These are phyloP conservation scores for Cactoblastis cactorum DNA, from an alignment of 2,888 invertebrate species.

Conservation along the genomic window DNA sequence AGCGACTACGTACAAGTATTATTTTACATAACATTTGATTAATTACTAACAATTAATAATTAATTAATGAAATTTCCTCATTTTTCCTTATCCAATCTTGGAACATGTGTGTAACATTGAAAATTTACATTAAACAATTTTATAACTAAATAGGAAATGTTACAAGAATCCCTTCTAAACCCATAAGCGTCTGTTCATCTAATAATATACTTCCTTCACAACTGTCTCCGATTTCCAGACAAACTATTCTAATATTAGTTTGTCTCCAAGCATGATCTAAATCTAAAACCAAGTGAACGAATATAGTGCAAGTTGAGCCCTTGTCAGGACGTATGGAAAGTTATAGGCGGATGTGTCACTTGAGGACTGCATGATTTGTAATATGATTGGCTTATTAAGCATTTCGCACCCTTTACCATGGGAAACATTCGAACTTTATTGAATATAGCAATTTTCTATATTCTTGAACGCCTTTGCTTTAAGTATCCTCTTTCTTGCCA, in stretches of 20 bases:
- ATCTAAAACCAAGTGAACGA: background rate
- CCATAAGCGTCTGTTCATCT: slow-evolving; percentile 4
- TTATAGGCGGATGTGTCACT: slow-evolving; percentile 71
- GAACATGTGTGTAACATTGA: no score
- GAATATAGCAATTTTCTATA: background rate
- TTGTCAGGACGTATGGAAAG: slow-evolving; percentile 35
- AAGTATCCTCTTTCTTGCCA: no score
- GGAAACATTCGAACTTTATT: background rate
- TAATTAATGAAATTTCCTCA: no score
- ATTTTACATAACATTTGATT: no score
- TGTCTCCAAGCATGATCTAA: background rate
- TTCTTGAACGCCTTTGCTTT: background rate
- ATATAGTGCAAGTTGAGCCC: slow-evolving; percentile 25
- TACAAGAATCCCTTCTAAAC: background rate
- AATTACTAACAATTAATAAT: no score
- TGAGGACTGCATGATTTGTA: slow-evolving; percentile 50
- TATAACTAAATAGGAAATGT: no score
- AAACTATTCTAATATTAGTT: slow-evolving; percentile 1
- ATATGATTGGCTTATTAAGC: slow-evolving; percentile 33
- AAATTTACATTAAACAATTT: no score
- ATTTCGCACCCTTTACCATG: slow-evolving; percentile 12
- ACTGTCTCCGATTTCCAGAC: slow-evolving; percentile 4
- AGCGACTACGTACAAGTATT: no score
- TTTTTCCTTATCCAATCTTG: no score
- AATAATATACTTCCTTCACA: slow-evolving; percentile 7